Evolutionary conservation across 2,797 vertebrate species (phyloP), one percentile per base, ranked within the genome.

Genomic region (Hippoglossus hippoglossus): DNA sequence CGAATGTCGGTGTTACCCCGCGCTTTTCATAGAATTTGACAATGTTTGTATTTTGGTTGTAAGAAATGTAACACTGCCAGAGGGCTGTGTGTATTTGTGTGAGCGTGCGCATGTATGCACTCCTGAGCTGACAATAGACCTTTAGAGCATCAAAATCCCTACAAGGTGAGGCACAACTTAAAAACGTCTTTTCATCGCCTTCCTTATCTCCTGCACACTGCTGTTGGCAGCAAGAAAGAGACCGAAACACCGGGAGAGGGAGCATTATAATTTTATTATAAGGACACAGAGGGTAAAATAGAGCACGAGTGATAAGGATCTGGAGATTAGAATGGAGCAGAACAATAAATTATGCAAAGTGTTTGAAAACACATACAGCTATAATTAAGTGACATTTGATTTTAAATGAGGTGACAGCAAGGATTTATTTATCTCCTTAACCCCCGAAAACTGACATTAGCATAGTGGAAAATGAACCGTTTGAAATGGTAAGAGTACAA

Each of bases 321-420:
- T 85, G 77, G 71, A 93, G 94, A 94, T 94, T 94, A 94, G 88
- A 88, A 92, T 71, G 80, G 80, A 92, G 90, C 89, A 85, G 91
- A 93, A 94, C 92, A 94, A 94, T 94, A 94, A 94, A 95, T 94
- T 93, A 94, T 93, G 90, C 92, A 93, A 92, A 93, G 89, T 94
- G 92, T 95, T 94, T 95, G 94, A 94, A 95, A 95, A 94, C 92
- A 94, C 92, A 91, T 90, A 92, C 91, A 90, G 93, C 88, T 87
- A 81, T 95, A 95, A 95, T 95, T 95, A 94, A 93, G 90, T 94
- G 93, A 86, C 92, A 93, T 95, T 94, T 95, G 92, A 94, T 94
- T 94, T 94, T 90, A 94, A 95, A 95, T 92, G 89, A 94, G 91
- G 85, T 87, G 89, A 94, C 88, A 89, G 90, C 64, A 26, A 91